Base-by-base conservation (phyloP, 2,113 vertebrate genomes). In the Pica pica region DNA sequence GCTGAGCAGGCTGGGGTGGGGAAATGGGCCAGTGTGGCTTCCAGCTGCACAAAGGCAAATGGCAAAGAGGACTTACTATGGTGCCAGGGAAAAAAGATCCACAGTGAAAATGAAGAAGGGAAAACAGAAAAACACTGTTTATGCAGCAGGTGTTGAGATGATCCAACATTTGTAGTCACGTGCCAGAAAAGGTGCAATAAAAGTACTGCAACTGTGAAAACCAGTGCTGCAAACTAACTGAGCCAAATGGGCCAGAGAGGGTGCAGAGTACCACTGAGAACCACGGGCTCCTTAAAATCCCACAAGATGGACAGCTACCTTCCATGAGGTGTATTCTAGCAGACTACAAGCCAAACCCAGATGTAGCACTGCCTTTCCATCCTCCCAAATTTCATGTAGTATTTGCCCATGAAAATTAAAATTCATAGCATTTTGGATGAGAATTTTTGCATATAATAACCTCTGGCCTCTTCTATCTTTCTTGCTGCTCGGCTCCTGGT, bases 341-440 rank as follows among this genome's bases (percentile, higher is more conserved):
- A 87, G 35, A n/a, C 35, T 70, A 68, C 33, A 68, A 68, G 49
- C 52, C 53, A 61, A 91, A 87, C 75, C 24, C 67, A 74, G 30
- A 46, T 14, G 10, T 7, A 75, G 79, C 9, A 15, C 44, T 65
- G 41, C 35, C 39, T 89, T 93, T 67, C 33, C 31, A 41, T 76
- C 67, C 65, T 55, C 64, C 55, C 37, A 33, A 53, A 6, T 70
- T 91, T 59, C 57, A 53, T 49, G 52, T 11, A 87, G 42, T 83
- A 93, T 81, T 90, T 97, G 49, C 55, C 79, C 35, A 86, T 81
- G 56, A 33, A 95, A 95, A 96, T 76, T 73, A 93, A 92, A 89
- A 64, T 85, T 49, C 77, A 64, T 5, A 39, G 74, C 56, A 89
- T 52, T 91, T 83, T 46, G 47, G 31, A 69, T 53, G 27, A 77